Evolutionary conservation across 2,113 vertebrate species (phyloP).

Genomic region (Sebastes fasciatus): DNA sequence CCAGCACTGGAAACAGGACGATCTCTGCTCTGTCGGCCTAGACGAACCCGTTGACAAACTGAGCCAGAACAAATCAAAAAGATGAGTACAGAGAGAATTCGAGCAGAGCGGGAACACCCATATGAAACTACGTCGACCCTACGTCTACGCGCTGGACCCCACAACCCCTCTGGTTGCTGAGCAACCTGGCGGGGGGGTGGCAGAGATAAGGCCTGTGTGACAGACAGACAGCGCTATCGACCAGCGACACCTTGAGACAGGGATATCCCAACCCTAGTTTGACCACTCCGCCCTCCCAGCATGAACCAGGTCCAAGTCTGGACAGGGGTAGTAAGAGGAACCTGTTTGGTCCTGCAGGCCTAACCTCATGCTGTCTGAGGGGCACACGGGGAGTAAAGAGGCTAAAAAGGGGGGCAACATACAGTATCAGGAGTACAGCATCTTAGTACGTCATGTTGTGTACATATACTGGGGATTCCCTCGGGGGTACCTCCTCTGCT

Average conservation of each 20-base stretch:
- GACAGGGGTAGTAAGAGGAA: neutral
- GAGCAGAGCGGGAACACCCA: slow-evolving; percentile 82
- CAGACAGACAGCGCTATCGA: slow-evolving; percentile 76
- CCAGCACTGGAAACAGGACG: slow-evolving; percentile 57
- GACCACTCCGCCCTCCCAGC: slow-evolving; percentile 61
- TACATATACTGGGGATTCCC: slow-evolving; percentile 78
- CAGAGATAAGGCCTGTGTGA: slow-evolving; percentile 75
- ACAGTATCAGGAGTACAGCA: slow-evolving; percentile 57
- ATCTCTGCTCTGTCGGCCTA: slow-evolving; percentile 40
- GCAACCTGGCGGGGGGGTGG: slow-evolving; percentile 49
- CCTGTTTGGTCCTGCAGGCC: slow-evolving; percentile 11
- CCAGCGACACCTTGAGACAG: slow-evolving; percentile 76
- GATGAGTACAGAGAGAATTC: slow-evolving; percentile 44
- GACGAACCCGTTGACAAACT: slow-evolving; percentile 61
- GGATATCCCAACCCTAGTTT: slow-evolving; percentile 83
- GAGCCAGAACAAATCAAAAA: slow-evolving; percentile 57
- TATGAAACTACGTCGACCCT: slow-evolving; percentile 63
- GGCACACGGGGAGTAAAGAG: slow-evolving; percentile 35
- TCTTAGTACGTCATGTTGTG: slow-evolving; percentile 77
- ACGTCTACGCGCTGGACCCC: slow-evolving; percentile 43
- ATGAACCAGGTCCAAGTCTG: slow-evolving; percentile 13
- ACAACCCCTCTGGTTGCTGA: slow-evolving; percentile 35
- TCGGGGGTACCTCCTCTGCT: slow-evolving; percentile 40
- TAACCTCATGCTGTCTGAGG: slow-evolving; percentile 9
- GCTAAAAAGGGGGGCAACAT: slow-evolving; percentile 46